Conservation (phyloP, 1,140 invertebrate genomes). For the Drosophila ficusphila region DNA sequence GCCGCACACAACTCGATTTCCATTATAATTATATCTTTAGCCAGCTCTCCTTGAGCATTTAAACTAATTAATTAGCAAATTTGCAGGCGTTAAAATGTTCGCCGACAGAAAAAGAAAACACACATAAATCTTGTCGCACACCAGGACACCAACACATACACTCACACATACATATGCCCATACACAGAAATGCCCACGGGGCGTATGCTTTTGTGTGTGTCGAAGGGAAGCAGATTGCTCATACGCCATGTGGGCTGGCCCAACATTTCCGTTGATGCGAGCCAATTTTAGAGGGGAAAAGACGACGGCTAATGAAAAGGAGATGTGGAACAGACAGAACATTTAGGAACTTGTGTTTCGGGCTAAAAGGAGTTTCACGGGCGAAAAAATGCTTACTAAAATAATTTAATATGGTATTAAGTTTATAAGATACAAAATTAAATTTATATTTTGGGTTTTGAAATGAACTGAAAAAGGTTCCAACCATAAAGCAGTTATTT, state of each 20-base stretch:
- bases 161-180: not conserved
- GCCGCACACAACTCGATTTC: constrained; percentile 16
- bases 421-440: too few relatives aligned
- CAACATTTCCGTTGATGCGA: constrained; percentile 41
- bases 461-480: not conserved
- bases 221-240: constrained; percentile 52
- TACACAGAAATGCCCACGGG: constrained; percentile 48
- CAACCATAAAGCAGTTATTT: not conserved
- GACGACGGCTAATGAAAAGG: constrained; percentile 10
- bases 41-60: constrained; percentile 32
- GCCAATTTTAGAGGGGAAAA: constrained; percentile 1
- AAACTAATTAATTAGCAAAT: constrained; percentile 79
- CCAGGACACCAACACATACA: constrained; percentile 38
- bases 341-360: not conserved
- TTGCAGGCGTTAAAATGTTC: constrained; percentile 78
- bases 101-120: constrained; percentile 70
- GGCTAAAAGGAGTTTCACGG: not conserved
- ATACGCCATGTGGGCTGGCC: constrained; percentile 60
- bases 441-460: too few relatives aligned
- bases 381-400: not conserved
- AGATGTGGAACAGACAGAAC: not conserved
- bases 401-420: too few relatives aligned
- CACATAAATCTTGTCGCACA: constrained; percentile 76
- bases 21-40: constrained; percentile 20
- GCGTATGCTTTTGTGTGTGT: constrained; percentile 23